These are phyloP conservation scores for Pheosia tremula DNA, from an alignment of 2,888 invertebrate species.

Conservation along the genomic window DNA sequence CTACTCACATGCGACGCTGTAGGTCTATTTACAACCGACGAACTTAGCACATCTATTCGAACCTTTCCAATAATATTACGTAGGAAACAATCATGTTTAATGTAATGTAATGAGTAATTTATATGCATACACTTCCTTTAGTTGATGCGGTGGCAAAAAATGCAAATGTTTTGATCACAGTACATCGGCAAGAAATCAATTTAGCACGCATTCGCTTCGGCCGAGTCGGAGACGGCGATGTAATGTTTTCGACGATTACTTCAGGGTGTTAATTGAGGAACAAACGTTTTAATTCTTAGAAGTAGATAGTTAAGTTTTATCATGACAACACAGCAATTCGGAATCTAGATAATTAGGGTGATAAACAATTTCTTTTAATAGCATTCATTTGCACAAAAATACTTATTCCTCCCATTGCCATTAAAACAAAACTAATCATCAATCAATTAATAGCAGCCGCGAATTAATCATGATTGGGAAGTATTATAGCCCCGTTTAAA, in stretches of 20 bases:
- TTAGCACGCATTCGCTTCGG: constrained; percentile 52
- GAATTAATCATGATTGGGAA: too few species aligned
- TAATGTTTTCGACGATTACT: constrained; percentile 34
- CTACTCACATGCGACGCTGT: neutral
- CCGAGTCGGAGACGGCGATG: constrained; percentile 37
- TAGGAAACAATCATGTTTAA: constrained; percentile 3
- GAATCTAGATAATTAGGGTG: too few species aligned
- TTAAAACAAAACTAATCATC: too few species aligned
- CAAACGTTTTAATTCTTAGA: neutral
- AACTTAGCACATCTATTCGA: neutral
- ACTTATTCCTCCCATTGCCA: too few species aligned
- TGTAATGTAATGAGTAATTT: constrained; percentile 10
- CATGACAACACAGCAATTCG: too few species aligned
- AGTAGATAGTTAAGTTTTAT: neutral
- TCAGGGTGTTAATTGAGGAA: constrained; percentile 30
- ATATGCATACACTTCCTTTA: constrained; percentile 7
- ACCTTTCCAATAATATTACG: neutral
- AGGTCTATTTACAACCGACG: neutral
- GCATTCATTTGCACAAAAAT: too few species aligned
- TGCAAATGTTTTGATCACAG: constrained; percentile 33
- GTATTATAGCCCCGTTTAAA: too few species aligned
- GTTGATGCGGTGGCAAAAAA: constrained; percentile 23
- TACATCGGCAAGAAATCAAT: constrained; percentile 52
- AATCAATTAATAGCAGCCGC: too few species aligned
- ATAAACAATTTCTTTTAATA: too few species aligned